Base-by-base conservation (phyloP, 2,888 invertebrate species). In the Philaethria dido region DNA sequence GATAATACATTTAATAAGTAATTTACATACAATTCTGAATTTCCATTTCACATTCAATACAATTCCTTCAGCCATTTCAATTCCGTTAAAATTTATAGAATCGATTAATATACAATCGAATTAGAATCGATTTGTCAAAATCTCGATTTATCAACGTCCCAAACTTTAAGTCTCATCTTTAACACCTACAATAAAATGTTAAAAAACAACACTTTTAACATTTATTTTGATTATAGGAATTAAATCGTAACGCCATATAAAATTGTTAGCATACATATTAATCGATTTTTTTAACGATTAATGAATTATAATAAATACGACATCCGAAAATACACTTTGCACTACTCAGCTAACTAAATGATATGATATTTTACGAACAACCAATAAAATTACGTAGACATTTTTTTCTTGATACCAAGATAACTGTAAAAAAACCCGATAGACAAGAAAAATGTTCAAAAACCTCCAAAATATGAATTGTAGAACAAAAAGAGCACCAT, bases 401-500 rank as follows among this genome's bases (percentile, higher is more conserved):
- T 60, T 55, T 64, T 61, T 68, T 64, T 61, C 64, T 64, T 50
- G 64, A 61, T 20, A 44, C 29, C 64, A 69, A 70, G 60, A 62
- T 65, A 70, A 66, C 42, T 60, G 22, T 57, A 67, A 62, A 25
- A 60, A 62, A 62, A 65, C 47, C 29, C 29, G 9, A 44, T 18
- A 68, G 55, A 67, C 36, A 64, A 75, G 52, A 33, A 52, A n/a
- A 52, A 52, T 52, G 16, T 25, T 52, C n/a, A 75, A 72, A 64
- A 33, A 69, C 71, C 68, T 76, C 63, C 66, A 74, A 75, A 77
- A 72, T 71, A 72, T 75, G 64, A 68, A 73, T 69, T 74, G 73
- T 73, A 69, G 75, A 75, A 73, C 52, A 74, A 76, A 76, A 61
- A 77, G 77, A 85, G 84, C 84, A 85, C 85, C 85, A 84, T 79